Evolutionary conservation across 2,888 invertebrate species (phyloP), one percentile per base, ranked within the genome.

Genomic region (Coleophora flavipennella): DNA sequence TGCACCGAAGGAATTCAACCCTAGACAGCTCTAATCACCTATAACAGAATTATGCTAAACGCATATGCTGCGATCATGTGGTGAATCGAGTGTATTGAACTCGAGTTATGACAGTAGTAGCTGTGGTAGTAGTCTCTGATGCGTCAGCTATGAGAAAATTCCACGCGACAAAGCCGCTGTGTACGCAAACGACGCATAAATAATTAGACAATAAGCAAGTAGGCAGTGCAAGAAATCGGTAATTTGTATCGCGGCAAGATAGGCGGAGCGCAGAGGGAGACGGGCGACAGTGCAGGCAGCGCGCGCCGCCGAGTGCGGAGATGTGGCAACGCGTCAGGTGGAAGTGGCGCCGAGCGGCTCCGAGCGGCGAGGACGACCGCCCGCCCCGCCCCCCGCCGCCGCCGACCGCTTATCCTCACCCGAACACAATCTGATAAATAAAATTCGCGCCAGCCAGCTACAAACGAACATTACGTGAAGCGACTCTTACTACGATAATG

Each of bases 381-480:
- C 64, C 63, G 60, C 63, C 60, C 66, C 64, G 63, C 66, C 60
- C 60, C 56, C 59, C 56, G 61, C 55, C 65, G 66, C 56, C 68
- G 52, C 59, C 56, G 74, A 49, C 55, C 56, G 73, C 75, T 77
- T 75, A 78, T 81, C 79, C 79, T 75, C 76, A 67, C 71, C 74
- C 74, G 72, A 77, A 81, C 67, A 77, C 78, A 74, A 80, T 80
- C 83, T 78, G 83, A 81, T 83, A 83, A 83, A 81, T 83, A 83
- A 83, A 81, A 78, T 83, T 83, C 83, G 81, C 83, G 83, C 80
- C 83, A 80, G 79, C 78, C 74, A n/a, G n/a, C n/a, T n/a, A n/a
- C n/a, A n/a, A n/a, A 81, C 74, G 74, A 80, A 80, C 68, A 79
- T 81, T 80, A 83, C 81, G 80, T 81, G 78, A 77, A 80, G 73